A percentile compares a stretch with the other conserved stretches of the same genome.
Conservation (phyloP, 2,113 vertebrate genomes). For the Spermophilus dauricus region DNA sequence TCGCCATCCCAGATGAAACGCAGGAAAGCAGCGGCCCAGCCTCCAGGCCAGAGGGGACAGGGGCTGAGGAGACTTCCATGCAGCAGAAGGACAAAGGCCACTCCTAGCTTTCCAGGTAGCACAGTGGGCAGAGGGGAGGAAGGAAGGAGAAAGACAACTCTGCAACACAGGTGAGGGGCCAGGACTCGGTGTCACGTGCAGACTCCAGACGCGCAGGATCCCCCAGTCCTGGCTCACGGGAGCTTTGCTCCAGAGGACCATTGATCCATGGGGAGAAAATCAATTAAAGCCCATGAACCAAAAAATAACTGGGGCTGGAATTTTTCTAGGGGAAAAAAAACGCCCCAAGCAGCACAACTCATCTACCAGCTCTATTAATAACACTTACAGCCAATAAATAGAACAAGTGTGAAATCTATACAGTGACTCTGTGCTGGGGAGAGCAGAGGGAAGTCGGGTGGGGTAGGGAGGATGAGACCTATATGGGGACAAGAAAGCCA, state of each 20-base stretch:
- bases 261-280: neutral
- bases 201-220: neutral
- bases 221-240: neutral
- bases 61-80: neutral
- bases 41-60: neutral
- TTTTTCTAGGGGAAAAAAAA: neutral
- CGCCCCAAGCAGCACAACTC: neutral
- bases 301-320: conserved; percentile 1
- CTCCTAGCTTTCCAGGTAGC: neutral
- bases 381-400: neutral
- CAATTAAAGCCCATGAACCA: neutral
- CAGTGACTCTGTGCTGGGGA: neutral
- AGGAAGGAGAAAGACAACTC: neutral
- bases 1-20: neutral
- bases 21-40: neutral
- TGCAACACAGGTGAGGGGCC: too few relatives aligned
- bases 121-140: neutral
- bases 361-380: conserved; percentile 49
- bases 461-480: neutral
- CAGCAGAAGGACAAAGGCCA: neutral
- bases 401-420: neutral
- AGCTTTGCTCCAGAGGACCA: neutral
- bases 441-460: neutral
- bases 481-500: accelerated
- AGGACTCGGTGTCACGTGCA: accelerated